Evolutionary conservation across 2,113 vertebrate species (phyloP), one percentile per base, ranked within the genome.

Genomic region (Lipophrys pholis): DNA sequence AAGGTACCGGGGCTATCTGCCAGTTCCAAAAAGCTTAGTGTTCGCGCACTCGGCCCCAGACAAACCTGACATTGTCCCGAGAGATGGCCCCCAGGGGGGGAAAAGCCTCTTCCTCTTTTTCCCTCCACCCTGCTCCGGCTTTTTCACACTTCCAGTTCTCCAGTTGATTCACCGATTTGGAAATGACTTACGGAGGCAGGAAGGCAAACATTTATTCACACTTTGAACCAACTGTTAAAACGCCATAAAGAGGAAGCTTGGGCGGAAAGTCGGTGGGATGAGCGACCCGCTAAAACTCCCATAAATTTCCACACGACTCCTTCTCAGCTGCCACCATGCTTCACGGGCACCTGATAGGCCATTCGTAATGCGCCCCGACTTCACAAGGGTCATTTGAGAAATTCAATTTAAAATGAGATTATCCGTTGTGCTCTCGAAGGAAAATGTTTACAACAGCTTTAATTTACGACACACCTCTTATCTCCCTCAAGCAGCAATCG

Each of bases 11-110:
- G 90, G 90, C 67, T 16, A 65, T 56, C 84, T 93, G 91, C 90
- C 93, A 94, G 91, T 91, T 91, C 88, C 83, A 48, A 87, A 89
- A 90, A 81, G 90, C 85, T 90, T 80, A 89, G 85, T 91, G 84
- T 90, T 90, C 50, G 67, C 71, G 78, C 84, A 85, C 85, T 86
- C 38, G 41, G 83, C 82, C 89, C 89, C 85, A 77, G 81, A 93
- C 89, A 93, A 91, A 92, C 89, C 89, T 89, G 85, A 85, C 90
- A 92, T 92, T 93, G 91, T 94, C 83, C 86, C 51, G 71, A 73
- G 77, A 30, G 58, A 77, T 81, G 81, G 81, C 85, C 86, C 85
- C 82, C 21, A 4, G 21, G 21, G 21, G 21, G 81, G 86, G 84
- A 48, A 79, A 68, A 76, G 74, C 81, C 83, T 84, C 75, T 81